phyloP scores from a whole-genome alignment of 1,140 invertebrate genomes.

The Habropoda laboriosa region DNA sequence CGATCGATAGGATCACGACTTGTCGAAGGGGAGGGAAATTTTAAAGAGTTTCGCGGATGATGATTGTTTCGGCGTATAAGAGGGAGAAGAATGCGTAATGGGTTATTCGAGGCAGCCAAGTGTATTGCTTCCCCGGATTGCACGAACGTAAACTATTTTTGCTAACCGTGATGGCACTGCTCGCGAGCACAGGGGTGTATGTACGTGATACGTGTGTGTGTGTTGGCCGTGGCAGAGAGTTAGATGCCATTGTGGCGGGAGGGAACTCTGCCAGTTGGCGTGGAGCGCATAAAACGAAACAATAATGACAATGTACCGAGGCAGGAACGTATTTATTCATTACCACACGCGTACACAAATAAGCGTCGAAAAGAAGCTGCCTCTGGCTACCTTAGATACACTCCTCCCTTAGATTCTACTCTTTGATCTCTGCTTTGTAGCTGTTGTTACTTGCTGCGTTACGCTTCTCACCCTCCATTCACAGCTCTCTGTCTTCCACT shows the following conservation, averaged over 20 bases:
- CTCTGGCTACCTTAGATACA: neutral
- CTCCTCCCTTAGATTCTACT: neutral
- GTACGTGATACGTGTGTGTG: too few species aligned
- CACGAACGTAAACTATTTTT: conserved; percentile 39
- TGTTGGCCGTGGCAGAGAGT: conserved; percentile 10
- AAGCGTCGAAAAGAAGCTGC: neutral
- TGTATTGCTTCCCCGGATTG: neutral
- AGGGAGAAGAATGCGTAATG: conserved; percentile 52
- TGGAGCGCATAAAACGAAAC: conserved; percentile 77
- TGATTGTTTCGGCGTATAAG: conserved; percentile 53
- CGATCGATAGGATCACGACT: conserved; percentile 55
- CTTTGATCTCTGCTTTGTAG: neutral
- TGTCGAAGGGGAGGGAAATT: neutral
- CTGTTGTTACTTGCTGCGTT: too few species aligned
- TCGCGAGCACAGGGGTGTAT: neutral
- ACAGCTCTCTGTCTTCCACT: too few species aligned
- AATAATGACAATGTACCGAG: conserved; percentile 78
- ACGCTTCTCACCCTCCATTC: neutral
- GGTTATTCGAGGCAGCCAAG: conserved; percentile 8
- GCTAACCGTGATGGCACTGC: neutral
- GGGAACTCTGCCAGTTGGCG: conserved; percentile 67
- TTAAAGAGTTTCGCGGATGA: too few species aligned
- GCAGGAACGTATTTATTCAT: conserved; percentile 69
- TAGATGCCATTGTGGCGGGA: conserved; percentile 34
- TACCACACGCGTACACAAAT: neutral